Percentiles rank a stretch among this genome's conserved stretches.
These are phyloP conservation scores for Brachylomia viminalis DNA, from an alignment of 2,888 invertebrate species.

Conservation along the genomic window DNA sequence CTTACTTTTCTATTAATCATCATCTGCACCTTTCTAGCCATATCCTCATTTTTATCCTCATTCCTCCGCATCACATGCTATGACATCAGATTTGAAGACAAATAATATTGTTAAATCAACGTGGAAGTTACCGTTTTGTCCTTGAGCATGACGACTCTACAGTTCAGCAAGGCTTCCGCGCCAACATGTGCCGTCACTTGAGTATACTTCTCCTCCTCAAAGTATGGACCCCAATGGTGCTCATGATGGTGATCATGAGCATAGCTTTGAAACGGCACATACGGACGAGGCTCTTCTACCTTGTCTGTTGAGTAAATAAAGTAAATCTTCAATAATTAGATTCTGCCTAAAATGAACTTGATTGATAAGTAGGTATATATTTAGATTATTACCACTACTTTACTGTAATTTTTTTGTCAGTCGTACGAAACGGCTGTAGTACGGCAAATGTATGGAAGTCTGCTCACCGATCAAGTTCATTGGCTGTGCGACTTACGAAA, in stretches of 20 bases:
- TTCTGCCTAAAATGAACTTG: neutral
- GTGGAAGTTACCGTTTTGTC: constrained; percentile 88
- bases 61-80: neutral
- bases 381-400: too few species aligned
- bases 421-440: neutral
- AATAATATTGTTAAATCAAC: neutral
- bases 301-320: constrained; percentile 77
- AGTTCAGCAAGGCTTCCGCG: constrained; percentile 92
- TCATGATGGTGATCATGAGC: constrained; percentile 91
- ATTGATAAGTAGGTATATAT: constrained; percentile 15
- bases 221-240: constrained; percentile 93
- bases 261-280: constrained; percentile 88
- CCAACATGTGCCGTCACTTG: constrained; percentile 92
- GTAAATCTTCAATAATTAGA: neutral
- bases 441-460: neutral
- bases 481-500: neutral
- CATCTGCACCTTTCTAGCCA: neutral
- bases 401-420: too few species aligned
- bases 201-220: constrained; percentile 91
- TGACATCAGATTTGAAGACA: neutral
- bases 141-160: constrained; percentile 93
- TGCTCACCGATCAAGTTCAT: constrained; percentile 22
- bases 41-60: neutral
- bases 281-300: constrained; percentile 85
- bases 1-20: neutral